Evolutionary conservation across 1,140 invertebrate genomes (phyloP).

Genomic region (Elymnias hypermnestra): DNA sequence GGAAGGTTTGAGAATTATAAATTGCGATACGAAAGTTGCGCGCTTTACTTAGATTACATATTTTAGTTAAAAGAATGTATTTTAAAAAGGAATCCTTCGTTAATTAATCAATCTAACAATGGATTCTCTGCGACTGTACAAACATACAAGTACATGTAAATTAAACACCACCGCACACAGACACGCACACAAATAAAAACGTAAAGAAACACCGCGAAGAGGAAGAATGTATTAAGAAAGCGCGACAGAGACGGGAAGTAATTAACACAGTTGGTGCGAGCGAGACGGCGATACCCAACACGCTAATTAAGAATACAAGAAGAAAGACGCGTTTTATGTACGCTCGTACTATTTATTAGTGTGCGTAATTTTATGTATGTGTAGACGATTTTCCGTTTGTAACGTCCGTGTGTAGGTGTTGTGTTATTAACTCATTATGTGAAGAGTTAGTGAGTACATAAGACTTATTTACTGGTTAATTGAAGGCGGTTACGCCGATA

Average conservation of each 20-base stretch:
- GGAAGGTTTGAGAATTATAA: too few relatives aligned
- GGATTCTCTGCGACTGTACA: constrained; percentile 36
- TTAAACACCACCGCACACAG: constrained; percentile 74
- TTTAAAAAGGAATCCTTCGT: too few relatives aligned
- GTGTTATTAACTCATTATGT: constrained; percentile 74
- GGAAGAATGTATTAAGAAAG: constrained; percentile 77
- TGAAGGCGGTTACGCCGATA: constrained; percentile 67
- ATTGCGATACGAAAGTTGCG: too few relatives aligned
- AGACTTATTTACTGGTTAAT: constrained; percentile 68
- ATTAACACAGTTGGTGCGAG: constrained; percentile 56
- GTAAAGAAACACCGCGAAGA: constrained; percentile 73
- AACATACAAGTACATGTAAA: constrained; percentile 75
- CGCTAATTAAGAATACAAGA: constrained; percentile 76
- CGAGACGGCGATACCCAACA: constrained; percentile 48
- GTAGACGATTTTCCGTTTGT: constrained; percentile 55
- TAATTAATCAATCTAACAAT: constrained; percentile 11
- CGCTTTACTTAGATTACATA: too few relatives aligned
- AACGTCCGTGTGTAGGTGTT: constrained; percentile 49
- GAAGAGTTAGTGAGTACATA: constrained; percentile 68
- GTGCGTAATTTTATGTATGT: constrained; percentile 49
- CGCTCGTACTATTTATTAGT: constrained; percentile 35
- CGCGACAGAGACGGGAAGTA: constrained; percentile 59
- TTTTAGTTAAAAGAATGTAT: too few relatives aligned
- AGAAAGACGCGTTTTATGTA: constrained; percentile 74
- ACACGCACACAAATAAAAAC: constrained; percentile 75